Evolutionary conservation across 1,140 invertebrate genomes (phyloP).

Genomic region (Triops longicaudatus): DNA sequence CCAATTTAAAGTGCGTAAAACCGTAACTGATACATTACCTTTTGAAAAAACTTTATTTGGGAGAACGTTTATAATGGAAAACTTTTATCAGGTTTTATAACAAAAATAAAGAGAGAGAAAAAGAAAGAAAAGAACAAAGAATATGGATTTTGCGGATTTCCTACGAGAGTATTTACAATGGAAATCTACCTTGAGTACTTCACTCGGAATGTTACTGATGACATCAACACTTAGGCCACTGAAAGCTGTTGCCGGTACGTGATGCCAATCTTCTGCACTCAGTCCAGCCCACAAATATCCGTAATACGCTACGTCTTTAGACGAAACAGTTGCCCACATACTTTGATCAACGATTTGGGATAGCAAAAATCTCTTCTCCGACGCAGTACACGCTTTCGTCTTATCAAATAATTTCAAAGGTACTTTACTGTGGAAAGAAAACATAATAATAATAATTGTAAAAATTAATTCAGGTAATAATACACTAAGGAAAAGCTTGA

Average conservation of each 20-base stretch:
- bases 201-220: background rate
- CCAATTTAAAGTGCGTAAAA: too few species aligned
- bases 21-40: too few species aligned
- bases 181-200: background rate
- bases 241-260: background rate
- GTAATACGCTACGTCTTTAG: background rate
- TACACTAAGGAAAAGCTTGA: too few species aligned
- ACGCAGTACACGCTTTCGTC: background rate
- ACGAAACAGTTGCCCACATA: background rate
- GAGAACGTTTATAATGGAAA: too few species aligned
- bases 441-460: too few species aligned
- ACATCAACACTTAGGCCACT: background rate
- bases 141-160: too few species aligned
- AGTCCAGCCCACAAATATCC: background rate
- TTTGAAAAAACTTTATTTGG: background rate
- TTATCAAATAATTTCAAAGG: background rate
- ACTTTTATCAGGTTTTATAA: too few species aligned
- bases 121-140: too few species aligned
- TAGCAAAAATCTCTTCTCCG: background rate
- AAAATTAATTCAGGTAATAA: too few species aligned
- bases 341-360: background rate
- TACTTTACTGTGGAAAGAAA: background rate
- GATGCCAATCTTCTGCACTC: background rate
- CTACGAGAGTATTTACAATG: too few species aligned
- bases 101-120: too few species aligned